Evolutionary conservation across 2,113 vertebrate genomes (phyloP), one percentile per base, ranked within the genome.

Genomic region (Osmerus mordax): DNA sequence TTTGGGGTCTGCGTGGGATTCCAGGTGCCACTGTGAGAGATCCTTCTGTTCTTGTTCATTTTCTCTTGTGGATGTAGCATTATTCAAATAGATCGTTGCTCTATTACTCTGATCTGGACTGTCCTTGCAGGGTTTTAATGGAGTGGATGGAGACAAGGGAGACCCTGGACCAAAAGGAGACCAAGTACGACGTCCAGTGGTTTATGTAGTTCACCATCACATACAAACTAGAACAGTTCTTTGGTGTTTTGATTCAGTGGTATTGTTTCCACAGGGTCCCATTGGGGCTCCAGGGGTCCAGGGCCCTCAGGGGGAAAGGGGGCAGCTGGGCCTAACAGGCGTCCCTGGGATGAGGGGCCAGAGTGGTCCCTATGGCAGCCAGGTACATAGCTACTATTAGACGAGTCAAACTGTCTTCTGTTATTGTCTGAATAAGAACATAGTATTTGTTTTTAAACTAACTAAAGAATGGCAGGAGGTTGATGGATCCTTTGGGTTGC

Each of bases 1-100:
- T 82, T 75, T 77, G 83, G 7, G 94, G 94, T 58, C 68, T 78
- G 0, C 89, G 76, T 70, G 94, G 93, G 19, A 51, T 82, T 72
- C 78, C 58, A 67, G 94, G 93, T 67, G 83, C 83, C 52, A 72
- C 5, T 76, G 94, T 94, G 89, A 92, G 91, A 87, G 65, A n/a
- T 29, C 2, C 28, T 11, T 13, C 5, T n/a, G 23, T 65, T 51
- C 0, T 12, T 47, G 41, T 7, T 19, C 32, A 18, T 3, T 41
- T 51, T 21, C n/a, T 16, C 18, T 64, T 7, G 28, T 59, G 12
- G 36, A 6, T 3, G 29, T 32, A 21, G 23, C 59, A 60, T 65
- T 14, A 8, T 60, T 32, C 61, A 7, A 18, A 19, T 47, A 12
- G 11, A 19, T n/a, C 29, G 11, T 65, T 41, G 4, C 15, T 18